phyloP scores from a whole-genome alignment of 2,113 vertebrate genomes.

The Colaptes auratus region DNA sequence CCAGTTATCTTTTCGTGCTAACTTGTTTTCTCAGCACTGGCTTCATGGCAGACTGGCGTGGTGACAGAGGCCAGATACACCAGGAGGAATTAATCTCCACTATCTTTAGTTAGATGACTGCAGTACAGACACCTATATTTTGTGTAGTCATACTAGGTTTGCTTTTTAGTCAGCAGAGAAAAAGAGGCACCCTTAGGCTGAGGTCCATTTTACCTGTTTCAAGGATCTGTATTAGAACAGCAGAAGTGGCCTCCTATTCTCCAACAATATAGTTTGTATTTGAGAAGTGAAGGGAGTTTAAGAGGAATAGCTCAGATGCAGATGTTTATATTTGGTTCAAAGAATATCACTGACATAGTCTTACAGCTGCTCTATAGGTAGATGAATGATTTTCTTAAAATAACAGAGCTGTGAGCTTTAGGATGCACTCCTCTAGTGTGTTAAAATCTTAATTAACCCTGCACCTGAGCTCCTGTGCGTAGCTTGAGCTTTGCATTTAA shows the following conservation, averaged over 20 bases:
- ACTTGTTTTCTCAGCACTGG: neutral
- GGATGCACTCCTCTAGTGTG: neutral
- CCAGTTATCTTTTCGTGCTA: neutral
- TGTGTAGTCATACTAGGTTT: neutral
- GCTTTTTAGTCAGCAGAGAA: neutral
- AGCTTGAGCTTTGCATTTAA: neutral
- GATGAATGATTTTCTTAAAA: neutral
- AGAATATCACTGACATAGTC: neutral
- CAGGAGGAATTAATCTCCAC: neutral
- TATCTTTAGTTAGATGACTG: neutral
- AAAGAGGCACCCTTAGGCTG: neutral
- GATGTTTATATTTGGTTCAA: neutral
- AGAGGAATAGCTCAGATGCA: neutral
- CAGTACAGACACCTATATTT: neutral
- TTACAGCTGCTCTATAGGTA: neutral
- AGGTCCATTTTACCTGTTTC: neutral
- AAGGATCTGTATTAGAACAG: neutral
- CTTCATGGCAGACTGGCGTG: neutral
- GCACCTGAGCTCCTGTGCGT: neutral
- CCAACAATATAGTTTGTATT: neutral
- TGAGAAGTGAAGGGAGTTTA: neutral
- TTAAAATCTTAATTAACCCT: neutral
- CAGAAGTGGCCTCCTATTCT: neutral
- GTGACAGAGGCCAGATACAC: neutral
- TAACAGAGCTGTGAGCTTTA: neutral